A percentile compares a stretch with the other conserved stretches of the same genome.
phyloP scores from a whole-genome alignment of 2,113 vertebrate species.

The Azemiops feae region DNA sequence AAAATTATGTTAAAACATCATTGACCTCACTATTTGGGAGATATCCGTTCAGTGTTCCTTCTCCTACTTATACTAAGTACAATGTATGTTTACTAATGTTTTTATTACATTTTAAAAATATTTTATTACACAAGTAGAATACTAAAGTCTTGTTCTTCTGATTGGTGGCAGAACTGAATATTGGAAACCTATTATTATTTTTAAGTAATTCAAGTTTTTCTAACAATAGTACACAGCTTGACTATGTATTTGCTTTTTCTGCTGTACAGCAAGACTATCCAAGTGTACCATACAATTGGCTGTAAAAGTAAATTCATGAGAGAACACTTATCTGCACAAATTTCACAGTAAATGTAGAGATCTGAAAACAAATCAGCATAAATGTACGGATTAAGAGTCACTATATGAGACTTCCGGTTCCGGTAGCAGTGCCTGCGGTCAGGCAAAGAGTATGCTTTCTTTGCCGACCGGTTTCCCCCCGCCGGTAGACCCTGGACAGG shows the following conservation, averaged over 20 bases:
- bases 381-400: neutral
- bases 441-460: too few relatives aligned
- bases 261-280: neutral
- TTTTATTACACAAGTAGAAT: too few relatives aligned
- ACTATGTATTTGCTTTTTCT: neutral
- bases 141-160: neutral
- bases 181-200: neutral
- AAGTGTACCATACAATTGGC: neutral
- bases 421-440: too few relatives aligned
- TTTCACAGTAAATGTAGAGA: neutral
- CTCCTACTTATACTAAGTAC: neutral
- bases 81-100: neutral
- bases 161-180: neutral
- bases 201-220: neutral
- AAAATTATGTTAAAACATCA: neutral
- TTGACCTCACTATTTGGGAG: neutral
- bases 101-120: neutral
- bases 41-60: neutral
- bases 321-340: neutral
- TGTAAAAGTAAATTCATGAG: neutral
- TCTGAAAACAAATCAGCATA: neutral
- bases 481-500: too few relatives aligned
- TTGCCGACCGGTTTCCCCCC: too few relatives aligned
- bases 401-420: too few relatives aligned
- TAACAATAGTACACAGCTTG: neutral